phyloP scores from a whole-genome alignment of 2,113 vertebrate species.

The Megaleporinus macrocephalus region DNA sequence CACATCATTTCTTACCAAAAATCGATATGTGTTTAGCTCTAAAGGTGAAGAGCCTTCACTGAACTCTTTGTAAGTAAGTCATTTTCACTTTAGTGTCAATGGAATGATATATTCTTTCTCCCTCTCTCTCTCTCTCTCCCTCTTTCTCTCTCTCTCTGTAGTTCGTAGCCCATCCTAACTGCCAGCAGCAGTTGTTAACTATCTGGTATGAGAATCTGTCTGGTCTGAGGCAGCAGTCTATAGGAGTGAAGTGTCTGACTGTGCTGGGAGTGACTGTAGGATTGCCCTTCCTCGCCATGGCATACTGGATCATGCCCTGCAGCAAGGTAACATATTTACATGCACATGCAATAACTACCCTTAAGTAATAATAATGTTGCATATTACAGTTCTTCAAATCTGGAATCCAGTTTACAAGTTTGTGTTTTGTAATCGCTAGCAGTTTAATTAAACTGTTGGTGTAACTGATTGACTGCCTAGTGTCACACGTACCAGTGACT shows the following conservation, averaged over 20 bases:
- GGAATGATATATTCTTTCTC: not conserved
- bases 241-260: slow-evolving; percentile 94
- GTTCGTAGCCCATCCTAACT: slow-evolving; percentile 98
- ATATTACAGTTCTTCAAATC: no score
- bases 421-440: no score
- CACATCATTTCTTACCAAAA: not conserved
- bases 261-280: slow-evolving; percentile 93
- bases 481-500: no score
- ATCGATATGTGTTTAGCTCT: not conserved
- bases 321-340: slow-evolving; percentile 86
- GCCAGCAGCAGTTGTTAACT: slow-evolving; percentile 95
- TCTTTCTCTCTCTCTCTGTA: slow-evolving; percentile 69
- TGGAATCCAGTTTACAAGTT: no score
- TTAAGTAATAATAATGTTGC: no score
- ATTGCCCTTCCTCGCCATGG: slow-evolving; percentile 93
- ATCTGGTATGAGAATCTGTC: slow-evolving; percentile 99
- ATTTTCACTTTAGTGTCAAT: not conserved
- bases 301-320: slow-evolving; percentile 97
- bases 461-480: no score
- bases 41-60: not conserved
- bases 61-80: not conserved
- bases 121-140: slow-evolving; percentile 10
- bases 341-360: slow-evolving; percentile 16
- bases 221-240: slow-evolving; percentile 92
- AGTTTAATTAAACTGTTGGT: no score